Evolutionary conservation across 2,888 invertebrate genomes (phyloP).

Genomic region (Suillia variegata): DNA sequence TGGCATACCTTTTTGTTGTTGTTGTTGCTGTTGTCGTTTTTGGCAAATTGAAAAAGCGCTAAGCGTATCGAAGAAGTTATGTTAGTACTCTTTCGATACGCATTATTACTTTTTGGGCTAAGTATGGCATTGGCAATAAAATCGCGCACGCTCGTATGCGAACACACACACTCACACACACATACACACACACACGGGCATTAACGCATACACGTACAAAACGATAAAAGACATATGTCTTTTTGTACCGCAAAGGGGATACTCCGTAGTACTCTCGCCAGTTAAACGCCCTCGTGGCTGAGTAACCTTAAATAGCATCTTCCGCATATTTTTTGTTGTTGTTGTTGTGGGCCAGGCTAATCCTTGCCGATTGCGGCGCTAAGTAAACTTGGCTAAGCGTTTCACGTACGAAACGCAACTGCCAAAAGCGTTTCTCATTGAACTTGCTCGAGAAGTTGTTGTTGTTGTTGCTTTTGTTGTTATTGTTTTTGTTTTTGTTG

Average conservation of each 20-base stretch:
- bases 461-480: background rate
- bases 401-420: conserved; percentile 42
- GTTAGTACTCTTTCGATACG: background rate
- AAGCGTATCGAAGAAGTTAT: background rate
- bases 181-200: background rate
- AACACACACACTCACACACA: too few species aligned
- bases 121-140: conserved; percentile 1
- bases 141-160: background rate
- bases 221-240: conserved; percentile 4
- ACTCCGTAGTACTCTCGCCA: background rate
- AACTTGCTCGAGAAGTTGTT: conserved; percentile 21
- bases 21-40: background rate
- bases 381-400: conserved; percentile 46
- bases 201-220: background rate
- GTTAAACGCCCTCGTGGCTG: background rate
- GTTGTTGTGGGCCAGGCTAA: conserved; percentile 40
- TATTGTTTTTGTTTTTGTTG: conserved; percentile 7
- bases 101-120: background rate
- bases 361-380: conserved; percentile 44
- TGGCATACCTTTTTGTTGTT: background rate
- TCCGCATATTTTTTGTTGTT: background rate
- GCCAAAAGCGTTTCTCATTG: conserved; percentile 36
- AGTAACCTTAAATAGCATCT: background rate
- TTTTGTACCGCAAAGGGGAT: background rate
- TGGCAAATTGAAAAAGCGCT: background rate